Percentiles rank a stretch among this genome's conserved stretches.
Evolutionary conservation across 2,888 invertebrate genomes (phyloP).

Genomic region (Amaurobius ferox): DNA sequence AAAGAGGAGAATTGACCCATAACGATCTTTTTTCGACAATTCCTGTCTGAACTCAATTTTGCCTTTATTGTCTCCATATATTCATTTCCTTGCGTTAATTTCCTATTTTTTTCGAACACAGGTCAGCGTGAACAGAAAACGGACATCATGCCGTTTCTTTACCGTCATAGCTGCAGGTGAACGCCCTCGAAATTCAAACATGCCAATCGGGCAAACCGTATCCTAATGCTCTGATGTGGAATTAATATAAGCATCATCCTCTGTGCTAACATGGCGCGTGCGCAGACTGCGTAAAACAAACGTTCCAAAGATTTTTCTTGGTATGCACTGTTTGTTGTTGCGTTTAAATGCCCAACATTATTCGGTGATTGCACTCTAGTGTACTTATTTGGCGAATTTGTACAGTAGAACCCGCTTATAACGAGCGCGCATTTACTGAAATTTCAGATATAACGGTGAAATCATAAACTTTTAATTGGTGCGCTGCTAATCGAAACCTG

Average conservation of each 20-base stretch:
- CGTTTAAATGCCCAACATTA: background rate
- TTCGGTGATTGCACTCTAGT: too few species aligned
- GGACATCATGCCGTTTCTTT: background rate
- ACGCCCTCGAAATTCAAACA: slow-evolving; percentile 4
- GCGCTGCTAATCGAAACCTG: too few species aligned
- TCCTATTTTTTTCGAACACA: slow-evolving; percentile 1
- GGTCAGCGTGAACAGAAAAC: slow-evolving; percentile 14
- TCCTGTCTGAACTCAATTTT: background rate
- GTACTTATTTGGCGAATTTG: too few species aligned
- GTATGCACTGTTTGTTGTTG: background rate
- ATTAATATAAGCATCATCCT: background rate
- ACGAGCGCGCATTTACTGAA: too few species aligned
- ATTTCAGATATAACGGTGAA: too few species aligned
- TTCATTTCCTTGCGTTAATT: slow-evolving; percentile 10
- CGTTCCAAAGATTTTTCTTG: background rate
- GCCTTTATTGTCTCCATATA: slow-evolving; percentile 10
- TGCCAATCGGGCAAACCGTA: background rate
- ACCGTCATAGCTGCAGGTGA: slow-evolving; percentile 17
- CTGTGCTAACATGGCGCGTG: slow-evolving; percentile 7
- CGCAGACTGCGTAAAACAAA: slow-evolving; percentile 17
- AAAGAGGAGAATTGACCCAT: slow-evolving; percentile 23
- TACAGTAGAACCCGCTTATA: too few species aligned
- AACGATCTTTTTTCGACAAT: slow-evolving; percentile 12
- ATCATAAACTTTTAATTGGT: too few species aligned
- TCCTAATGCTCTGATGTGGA: background rate